Evolutionary conservation across 64 coral and sea anemone species (phyloP).

Genomic region (Dendronephthya gigantea): DNA sequence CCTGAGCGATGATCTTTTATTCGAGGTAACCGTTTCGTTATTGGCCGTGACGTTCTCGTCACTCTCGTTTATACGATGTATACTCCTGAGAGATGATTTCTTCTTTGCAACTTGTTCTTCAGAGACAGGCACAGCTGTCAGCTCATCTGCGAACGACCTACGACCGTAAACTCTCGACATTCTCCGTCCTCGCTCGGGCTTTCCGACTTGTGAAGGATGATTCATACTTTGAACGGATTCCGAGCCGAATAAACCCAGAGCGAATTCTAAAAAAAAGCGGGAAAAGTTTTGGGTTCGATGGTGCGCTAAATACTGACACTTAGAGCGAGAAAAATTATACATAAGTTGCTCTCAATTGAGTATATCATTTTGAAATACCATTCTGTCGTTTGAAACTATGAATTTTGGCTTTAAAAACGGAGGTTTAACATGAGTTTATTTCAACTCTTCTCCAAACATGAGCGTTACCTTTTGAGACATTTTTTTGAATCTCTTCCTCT

Average conservation of each 20-base stretch:
- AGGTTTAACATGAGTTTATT: no score
- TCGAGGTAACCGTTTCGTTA: background rate
- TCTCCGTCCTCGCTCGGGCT: background rate
- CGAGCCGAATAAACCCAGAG: background rate
- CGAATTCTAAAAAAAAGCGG: background rate
- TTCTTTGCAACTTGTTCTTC: background rate
- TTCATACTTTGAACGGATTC: background rate
- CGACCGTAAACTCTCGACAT: background rate
- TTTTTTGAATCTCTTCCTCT: conserved; percentile 88
- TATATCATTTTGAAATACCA: no score
- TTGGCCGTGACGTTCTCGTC: background rate
- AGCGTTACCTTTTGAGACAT: conserved; percentile 78
- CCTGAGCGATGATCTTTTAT: background rate
- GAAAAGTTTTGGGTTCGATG: no score
- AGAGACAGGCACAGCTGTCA: background rate
- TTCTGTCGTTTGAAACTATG: no score
- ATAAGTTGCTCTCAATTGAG: no score
- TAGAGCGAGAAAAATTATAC: no score
- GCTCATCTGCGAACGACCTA: background rate
- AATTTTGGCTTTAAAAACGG: no score
- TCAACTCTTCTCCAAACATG: no score
- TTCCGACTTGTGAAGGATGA: background rate
- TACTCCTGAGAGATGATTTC: background rate
- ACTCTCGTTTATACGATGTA: background rate
- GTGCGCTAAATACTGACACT: no score